Conservation (phyloP, 2,797 vertebrate species). For the Oceanodroma leucorhoa region DNA sequence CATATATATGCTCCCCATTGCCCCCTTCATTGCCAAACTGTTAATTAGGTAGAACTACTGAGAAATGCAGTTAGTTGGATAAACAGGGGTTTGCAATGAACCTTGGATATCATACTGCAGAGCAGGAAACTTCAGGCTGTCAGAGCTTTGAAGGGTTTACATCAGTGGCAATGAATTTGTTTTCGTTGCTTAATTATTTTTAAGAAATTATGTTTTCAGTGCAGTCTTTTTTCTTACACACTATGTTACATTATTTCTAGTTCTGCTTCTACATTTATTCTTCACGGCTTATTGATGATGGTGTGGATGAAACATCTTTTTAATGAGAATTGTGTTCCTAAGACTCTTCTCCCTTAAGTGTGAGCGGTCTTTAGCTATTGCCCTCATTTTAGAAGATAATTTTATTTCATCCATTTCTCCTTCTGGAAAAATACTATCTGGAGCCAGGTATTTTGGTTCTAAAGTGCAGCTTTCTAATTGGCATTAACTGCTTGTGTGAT, state of each 20-base stretch:
- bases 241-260: background rate
- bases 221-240: background rate
- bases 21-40: slow-evolving; percentile 42
- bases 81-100: slow-evolving; percentile 28
- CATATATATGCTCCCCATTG: slow-evolving; percentile 46
- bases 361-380: background rate
- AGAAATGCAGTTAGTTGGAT: slow-evolving; percentile 23
- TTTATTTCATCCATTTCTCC: background rate
- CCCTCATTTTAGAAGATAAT: background rate
- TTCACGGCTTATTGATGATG: slow-evolving; percentile 15
- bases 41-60: slow-evolving; percentile 53
- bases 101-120: background rate
- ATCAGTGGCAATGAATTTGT: background rate
- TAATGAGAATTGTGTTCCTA: background rate
- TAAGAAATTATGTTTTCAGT: background rate
- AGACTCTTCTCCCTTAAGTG: background rate
- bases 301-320: slow-evolving; percentile 6
- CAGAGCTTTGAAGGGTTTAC: slow-evolving; percentile 1
- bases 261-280: slow-evolving; percentile 12
- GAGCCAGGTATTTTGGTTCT: background rate
- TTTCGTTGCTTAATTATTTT: slow-evolving; percentile 32
- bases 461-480: background rate
- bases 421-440: background rate
- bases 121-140: slow-evolving; percentile 14
- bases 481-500: background rate